Evolutionary conservation across 2,797 vertebrate genomes (phyloP), one percentile per base, ranked within the genome.

Genomic region (Betta splendens): DNA sequence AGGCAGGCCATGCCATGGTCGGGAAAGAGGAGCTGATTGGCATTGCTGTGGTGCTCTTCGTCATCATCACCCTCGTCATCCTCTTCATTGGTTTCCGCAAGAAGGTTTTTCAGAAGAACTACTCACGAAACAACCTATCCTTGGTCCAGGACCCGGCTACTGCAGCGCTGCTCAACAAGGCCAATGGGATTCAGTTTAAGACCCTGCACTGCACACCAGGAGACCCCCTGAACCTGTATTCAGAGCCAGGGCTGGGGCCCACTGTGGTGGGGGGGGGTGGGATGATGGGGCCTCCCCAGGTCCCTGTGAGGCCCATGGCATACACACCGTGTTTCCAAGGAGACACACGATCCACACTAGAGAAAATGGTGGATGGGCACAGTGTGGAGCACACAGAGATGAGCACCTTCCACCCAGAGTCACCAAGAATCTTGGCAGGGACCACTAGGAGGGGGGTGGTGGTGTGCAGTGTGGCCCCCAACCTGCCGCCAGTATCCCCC

Each of bases 11-110:
- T 61, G 89, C 95, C 0, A 93, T 96, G 0, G 94, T 98, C 1
- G 96, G 96, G 21, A 96, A 96, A 71, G 97, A 99, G 85, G 97
- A 99, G 83, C 85, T 99, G 43, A 97, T 98, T 4, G 97, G 97
- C 57, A 96, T 99, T 16, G 93, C 95, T 0, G 94, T 93, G 7
- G 96, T 99, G 17, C 93, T 99, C 6, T 93, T 97, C 18, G 89
- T 98, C 80, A 97, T 99, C 75, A 90, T 96, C 58, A 48, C 91
- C 32, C 89, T 99, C 36, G 88, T 98, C 0, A 22, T 98, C 48
- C 91, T 98, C 39, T 98, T 99, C 67, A 88, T 97, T 1, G 92
- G 94, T 25, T 96, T 99, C 64, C 94, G 96, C 33, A 98, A 98
- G 81, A 98, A 96, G 63, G 95, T 98, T 26, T 99, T 99, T 88